These are phyloP conservation scores for Enteromius paludinosus DNA, from an alignment of 2,797 vertebrate species.

Conservation along the genomic window DNA sequence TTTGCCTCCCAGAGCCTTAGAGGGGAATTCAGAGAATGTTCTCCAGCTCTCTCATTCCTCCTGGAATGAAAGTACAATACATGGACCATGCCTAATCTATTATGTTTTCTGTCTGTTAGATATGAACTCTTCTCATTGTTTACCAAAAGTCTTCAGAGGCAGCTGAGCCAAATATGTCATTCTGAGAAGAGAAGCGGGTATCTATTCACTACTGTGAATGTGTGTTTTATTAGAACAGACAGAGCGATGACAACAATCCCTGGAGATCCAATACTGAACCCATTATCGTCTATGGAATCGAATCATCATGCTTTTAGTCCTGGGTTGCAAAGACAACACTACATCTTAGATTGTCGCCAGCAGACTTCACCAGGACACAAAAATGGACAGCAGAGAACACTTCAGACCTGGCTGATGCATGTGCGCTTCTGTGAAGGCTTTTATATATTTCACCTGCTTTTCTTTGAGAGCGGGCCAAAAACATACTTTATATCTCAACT, in stretches of 20 bases:
- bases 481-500: conserved; percentile 13
- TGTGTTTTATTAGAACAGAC: conserved; percentile 53
- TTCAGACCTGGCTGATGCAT: not conserved
- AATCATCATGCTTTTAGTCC: conserved; percentile 16
- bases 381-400: not conserved
- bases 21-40: conserved; percentile 52
- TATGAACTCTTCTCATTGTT: conserved; percentile 15
- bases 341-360: not conserved
- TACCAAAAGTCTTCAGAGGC: conserved; percentile 36
- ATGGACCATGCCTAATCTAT: conserved; percentile 32
- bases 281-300: conserved; percentile 3
- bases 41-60: conserved; percentile 30
- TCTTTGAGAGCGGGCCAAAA: conserved; percentile 32
- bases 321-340: conserved; percentile 11
- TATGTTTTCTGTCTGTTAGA: conserved; percentile 52
- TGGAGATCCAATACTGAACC: conserved; percentile 50
- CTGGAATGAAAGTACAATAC: conserved; percentile 38
- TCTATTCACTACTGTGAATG: conserved; percentile 50
- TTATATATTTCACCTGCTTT: conserved; percentile 41
- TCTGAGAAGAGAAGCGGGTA: conserved; percentile 49
- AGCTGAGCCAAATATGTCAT: conserved; percentile 15
- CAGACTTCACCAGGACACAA: not conserved
- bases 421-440: not conserved
- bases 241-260: conserved; percentile 50
- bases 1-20: conserved; percentile 27